A percentile compares a stretch with the other conserved stretches of the same genome.
Conservation (phyloP, 37 sponge, comb jelly and placozoan species). For the Halichondria panicea region DNA sequence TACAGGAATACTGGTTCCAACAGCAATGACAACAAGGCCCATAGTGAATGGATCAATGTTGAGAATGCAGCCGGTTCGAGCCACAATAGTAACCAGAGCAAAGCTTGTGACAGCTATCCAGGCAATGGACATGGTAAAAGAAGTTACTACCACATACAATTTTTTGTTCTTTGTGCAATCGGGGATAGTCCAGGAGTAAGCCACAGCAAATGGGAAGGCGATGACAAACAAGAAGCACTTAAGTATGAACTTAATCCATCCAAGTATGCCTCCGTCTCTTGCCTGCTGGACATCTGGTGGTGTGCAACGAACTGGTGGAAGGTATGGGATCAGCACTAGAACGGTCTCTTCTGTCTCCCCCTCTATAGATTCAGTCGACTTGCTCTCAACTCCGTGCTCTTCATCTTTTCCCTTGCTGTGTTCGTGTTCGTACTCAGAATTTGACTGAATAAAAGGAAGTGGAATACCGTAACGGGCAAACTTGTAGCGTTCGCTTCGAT, state of each 20-base stretch:
- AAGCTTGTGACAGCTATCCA: constrained; percentile 86
- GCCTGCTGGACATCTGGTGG: constrained; percentile 40
- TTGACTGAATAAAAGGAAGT: background rate
- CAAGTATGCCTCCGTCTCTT: constrained; percentile 22
- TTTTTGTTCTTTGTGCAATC: constrained; percentile 65
- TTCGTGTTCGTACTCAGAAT: background rate
- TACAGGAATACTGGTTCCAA: constrained; percentile 87
- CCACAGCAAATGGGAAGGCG: constrained; percentile 76
- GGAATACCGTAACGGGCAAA: too few relatives aligned
- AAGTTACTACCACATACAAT: constrained; percentile 50
- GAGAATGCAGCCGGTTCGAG: constrained; percentile 75
- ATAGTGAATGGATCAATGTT: constrained; percentile 66
- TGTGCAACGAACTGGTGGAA: constrained; percentile 59
- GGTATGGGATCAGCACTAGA: constrained; percentile 38
- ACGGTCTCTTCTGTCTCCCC: constrained; percentile 20
- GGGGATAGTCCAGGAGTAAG: constrained; percentile 88
- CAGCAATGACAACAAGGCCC: constrained; percentile 86
- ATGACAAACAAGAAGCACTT: constrained; percentile 70
- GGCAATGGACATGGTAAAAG: constrained; percentile 73
- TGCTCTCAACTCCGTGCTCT: too few relatives aligned
- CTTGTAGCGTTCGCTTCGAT: background rate
- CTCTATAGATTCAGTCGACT: too few relatives aligned
- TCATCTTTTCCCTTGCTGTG: background rate
- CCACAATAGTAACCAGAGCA: constrained; percentile 70
- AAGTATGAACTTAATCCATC: constrained; percentile 31